These are phyloP conservation scores for Epinephelus awoara DNA, from an alignment of 2,797 vertebrate genomes.

Conservation along the genomic window DNA sequence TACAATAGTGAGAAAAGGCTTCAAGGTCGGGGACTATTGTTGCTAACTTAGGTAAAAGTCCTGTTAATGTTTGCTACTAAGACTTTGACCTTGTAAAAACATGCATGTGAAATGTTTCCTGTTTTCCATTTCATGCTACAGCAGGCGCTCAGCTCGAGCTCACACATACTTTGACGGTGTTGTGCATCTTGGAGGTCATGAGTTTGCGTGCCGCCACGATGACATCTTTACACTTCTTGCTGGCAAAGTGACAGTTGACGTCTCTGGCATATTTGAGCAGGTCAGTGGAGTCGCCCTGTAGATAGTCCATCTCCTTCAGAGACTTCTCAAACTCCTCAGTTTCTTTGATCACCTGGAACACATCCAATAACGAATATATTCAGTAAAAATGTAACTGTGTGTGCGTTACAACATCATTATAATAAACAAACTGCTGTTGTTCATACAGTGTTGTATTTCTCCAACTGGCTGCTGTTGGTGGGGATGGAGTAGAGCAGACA, in stretches of 20 bases:
- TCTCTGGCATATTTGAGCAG: conserved; percentile 94
- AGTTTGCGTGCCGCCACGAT: conserved; percentile 94
- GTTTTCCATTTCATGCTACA: background rate
- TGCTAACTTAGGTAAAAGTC: no score
- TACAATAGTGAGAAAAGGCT: no score
- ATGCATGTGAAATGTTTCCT: background rate
- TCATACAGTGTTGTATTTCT: conserved; percentile 90
- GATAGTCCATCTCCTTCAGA: conserved; percentile 90
- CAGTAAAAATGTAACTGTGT: background rate
- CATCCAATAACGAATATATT: background rate
- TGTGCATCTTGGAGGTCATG: conserved; percentile 98
- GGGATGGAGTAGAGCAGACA: conserved; percentile 96
- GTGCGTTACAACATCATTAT: background rate
- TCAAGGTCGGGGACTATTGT: no score
- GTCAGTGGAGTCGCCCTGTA: conserved; percentile 90
- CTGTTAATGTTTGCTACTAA: no score
- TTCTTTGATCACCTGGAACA: conserved; percentile 91
- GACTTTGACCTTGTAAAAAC: no score
- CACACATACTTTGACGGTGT: conserved; percentile 92
- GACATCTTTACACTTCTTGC: conserved; percentile 97
- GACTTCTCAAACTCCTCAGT: conserved; percentile 93
- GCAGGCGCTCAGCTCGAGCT: background rate
- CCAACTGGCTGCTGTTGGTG: conserved; percentile 92
- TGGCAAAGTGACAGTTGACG: conserved; percentile 95
- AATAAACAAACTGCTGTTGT: background rate